These are phyloP conservation scores for Thomomys bottae DNA, from an alignment of 2,113 vertebrate genomes.

Conservation along the genomic window DNA sequence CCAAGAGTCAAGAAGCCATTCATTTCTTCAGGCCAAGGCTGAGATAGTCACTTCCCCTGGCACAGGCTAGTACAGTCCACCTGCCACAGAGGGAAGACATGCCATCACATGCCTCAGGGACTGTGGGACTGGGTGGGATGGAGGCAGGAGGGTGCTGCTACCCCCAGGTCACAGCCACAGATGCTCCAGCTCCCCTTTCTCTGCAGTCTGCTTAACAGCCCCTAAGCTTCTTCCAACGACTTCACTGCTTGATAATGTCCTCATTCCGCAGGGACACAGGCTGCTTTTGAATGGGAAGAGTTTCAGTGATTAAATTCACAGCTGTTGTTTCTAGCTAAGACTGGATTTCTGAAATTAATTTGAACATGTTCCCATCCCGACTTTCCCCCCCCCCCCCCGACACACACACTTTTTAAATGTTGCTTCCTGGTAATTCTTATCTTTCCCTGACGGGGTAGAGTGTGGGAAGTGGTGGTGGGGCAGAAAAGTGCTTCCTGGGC, in stretches of 20 bases:
- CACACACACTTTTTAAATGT: background rate
- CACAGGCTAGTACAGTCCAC: background rate
- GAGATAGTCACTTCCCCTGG: background rate
- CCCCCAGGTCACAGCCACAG: background rate
- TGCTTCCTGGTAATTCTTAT: background rate
- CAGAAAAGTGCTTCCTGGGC: background rate
- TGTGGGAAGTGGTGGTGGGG: background rate
- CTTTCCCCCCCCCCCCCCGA: too few relatives aligned
- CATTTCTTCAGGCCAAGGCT: background rate
- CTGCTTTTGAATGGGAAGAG: slow-evolving; percentile 51
- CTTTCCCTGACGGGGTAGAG: too few relatives aligned
- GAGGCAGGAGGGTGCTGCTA: background rate
- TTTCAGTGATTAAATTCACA: slow-evolving; percentile 66
- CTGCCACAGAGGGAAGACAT: background rate
- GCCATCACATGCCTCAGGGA: background rate
- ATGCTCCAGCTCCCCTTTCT: background rate
- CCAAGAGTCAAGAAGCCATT: background rate
- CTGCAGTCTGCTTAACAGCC: background rate
- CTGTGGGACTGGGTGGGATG: too few relatives aligned
- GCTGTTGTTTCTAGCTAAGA: slow-evolving; percentile 46
- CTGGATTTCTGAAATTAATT: slow-evolving; percentile 73
- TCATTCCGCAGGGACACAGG: background rate
- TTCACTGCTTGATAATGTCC: slow-evolving; percentile 48
- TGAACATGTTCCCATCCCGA: slow-evolving; percentile 37
- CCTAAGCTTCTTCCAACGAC: background rate